Conservation (phyloP, 2,888 invertebrate species). For the Lissonota sp. region DNA sequence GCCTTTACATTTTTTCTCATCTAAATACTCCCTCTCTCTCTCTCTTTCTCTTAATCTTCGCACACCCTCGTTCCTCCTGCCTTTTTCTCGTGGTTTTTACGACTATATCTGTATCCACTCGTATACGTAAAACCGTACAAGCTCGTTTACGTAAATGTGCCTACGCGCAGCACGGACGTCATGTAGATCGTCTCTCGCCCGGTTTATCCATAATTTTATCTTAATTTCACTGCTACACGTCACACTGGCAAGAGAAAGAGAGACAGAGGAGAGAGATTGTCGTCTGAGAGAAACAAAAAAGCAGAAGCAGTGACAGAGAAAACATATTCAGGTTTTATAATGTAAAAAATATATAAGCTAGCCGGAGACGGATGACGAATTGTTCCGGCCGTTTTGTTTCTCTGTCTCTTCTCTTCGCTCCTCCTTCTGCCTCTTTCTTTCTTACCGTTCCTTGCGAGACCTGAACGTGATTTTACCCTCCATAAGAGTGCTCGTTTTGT, state of each 20-base stretch:
- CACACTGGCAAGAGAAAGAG: slow-evolving; percentile 7
- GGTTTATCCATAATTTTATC: slow-evolving; percentile 73
- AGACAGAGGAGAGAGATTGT: background rate
- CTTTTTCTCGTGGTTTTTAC: background rate
- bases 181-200: slow-evolving; percentile 39
- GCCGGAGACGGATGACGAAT: slow-evolving; percentile 72
- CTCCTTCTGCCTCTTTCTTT: slow-evolving; percentile 7
- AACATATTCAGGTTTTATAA: slow-evolving; percentile 36
- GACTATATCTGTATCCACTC: slow-evolving; percentile 1
- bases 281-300: too few relatives aligned
- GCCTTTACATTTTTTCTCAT: slow-evolving; percentile 55
- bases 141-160: slow-evolving; percentile 68
- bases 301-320: too few relatives aligned
- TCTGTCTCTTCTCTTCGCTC: slow-evolving; percentile 39
- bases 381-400: slow-evolving; percentile 70
- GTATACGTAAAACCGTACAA: slow-evolving; percentile 27
- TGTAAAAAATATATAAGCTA: slow-evolving; percentile 54
- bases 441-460: background rate
- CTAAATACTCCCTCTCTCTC: slow-evolving; percentile 55
- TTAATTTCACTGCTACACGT: slow-evolving; percentile 67
- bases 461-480: slow-evolving; percentile 58
- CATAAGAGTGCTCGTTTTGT: slow-evolving; percentile 44
- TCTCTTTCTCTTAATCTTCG: slow-evolving; percentile 35
- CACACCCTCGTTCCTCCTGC: background rate
- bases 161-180: slow-evolving; percentile 49